These are phyloP conservation scores for Manduca sexta DNA, from an alignment of 1,140 invertebrate genomes.

Conservation along the genomic window DNA sequence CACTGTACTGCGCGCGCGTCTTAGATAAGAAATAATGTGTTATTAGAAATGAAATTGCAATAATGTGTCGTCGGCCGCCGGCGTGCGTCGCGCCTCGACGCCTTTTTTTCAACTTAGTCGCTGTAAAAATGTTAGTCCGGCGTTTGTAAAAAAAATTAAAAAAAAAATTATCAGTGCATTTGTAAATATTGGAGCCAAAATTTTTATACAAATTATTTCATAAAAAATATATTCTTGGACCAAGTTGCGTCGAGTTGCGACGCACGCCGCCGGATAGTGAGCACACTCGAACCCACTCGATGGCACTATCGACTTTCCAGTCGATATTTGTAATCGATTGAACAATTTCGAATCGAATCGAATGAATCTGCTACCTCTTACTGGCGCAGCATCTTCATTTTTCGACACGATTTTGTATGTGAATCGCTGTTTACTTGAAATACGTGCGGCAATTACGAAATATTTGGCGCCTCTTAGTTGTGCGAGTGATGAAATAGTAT, in stretches of 20 bases:
- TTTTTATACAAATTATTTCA: conserved; percentile 69
- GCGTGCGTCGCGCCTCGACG: conserved; percentile 25
- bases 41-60: conserved; percentile 64
- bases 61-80: conserved; percentile 24
- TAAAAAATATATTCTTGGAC: conserved; percentile 58
- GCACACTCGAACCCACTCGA: conserved; percentile 2
- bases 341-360: no score
- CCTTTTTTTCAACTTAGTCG: conserved; percentile 37
- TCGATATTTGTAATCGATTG: not conserved
- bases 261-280: conserved; percentile 16
- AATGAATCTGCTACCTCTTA: no score
- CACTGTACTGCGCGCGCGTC: conserved; percentile 52
- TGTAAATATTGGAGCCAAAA: conserved; percentile 71
- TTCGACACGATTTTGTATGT: no score
- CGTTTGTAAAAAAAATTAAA: conserved; percentile 49
- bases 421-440: no score
- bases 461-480: no score
- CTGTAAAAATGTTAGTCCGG: conserved; percentile 56
- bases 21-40: conserved; percentile 65
- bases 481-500: no score
- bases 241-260: conserved; percentile 38
- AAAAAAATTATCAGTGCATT: conserved; percentile 31
- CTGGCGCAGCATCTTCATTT: no score
- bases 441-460: no score
- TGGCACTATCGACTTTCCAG: not conserved